A percentile compares a stretch with the other conserved stretches of the same genome.
Conservation (phyloP, 1,140 invertebrate genomes). For the Musca vetustissima region DNA sequence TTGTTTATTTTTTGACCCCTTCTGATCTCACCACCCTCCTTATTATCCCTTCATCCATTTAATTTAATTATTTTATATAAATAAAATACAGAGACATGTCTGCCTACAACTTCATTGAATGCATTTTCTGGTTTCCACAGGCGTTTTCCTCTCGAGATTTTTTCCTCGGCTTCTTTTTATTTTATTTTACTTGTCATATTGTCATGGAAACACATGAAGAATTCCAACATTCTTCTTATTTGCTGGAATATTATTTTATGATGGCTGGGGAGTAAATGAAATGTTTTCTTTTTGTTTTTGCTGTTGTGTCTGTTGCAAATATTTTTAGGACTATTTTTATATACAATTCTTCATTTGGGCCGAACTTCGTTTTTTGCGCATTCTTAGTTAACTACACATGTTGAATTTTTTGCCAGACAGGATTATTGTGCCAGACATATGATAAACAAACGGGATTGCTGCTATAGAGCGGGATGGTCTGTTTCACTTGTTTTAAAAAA, state of each 20-base stretch:
- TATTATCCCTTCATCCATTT: too few relatives aligned
- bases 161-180: too few relatives aligned
- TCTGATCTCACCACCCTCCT: too few relatives aligned
- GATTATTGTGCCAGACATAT: slow-evolving; percentile 17
- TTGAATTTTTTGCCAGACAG: not conserved
- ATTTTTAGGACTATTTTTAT: slow-evolving; percentile 7
- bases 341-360: not conserved
- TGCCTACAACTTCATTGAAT: too few relatives aligned
- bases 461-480: not conserved
- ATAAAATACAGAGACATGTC: too few relatives aligned
- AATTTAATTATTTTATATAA: too few relatives aligned
- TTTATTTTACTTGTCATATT: too few relatives aligned
- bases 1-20: too few relatives aligned
- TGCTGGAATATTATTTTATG: slow-evolving; percentile 1
- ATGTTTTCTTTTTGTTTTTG: slow-evolving; percentile 3
- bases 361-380: not conserved
- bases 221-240: not conserved
- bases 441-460: not conserved
- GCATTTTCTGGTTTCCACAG: too few relatives aligned
- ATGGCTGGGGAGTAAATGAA: not conserved
- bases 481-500: not conserved
- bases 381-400: not conserved
- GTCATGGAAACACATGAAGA: too few relatives aligned
- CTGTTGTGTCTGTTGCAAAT: not conserved
- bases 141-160: too few relatives aligned